These are phyloP conservation scores for Triplophysa yarkandensis DNA, from an alignment of 2,797 vertebrate genomes.

Conservation along the genomic window DNA sequence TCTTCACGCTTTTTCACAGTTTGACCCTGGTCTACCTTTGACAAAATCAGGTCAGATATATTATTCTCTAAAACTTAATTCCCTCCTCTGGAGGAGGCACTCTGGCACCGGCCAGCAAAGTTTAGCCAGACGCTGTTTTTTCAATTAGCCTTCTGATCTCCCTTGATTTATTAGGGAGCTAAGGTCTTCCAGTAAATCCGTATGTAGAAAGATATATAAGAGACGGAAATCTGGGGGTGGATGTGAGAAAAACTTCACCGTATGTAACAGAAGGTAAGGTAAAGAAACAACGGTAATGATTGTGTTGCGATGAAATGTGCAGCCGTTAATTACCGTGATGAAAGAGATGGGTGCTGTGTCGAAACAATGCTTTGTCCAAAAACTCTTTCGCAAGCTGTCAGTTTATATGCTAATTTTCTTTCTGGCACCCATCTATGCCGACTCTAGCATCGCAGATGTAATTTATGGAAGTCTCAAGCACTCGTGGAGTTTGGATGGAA, in stretches of 20 bases:
- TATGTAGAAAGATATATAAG: conserved; percentile 3
- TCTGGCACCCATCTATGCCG: conserved; percentile 16
- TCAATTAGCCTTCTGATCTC: conserved; percentile 54
- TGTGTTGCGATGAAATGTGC: conserved; percentile 39
- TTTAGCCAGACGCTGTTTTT: conserved; percentile 36
- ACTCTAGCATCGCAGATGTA: conserved; percentile 19
- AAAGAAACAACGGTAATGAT: conserved; percentile 49
- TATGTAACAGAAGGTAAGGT: conserved; percentile 15
- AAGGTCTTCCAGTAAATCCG: conserved; percentile 32
- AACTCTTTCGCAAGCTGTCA: conserved; percentile 41
- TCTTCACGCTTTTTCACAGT: conserved; percentile 29
- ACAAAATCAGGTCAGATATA: conserved; percentile 23
- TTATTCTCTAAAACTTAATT: conserved; percentile 38
- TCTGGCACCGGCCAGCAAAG: conserved; percentile 11
- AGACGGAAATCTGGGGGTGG: conserved; percentile 5
- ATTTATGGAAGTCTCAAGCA: conserved; percentile 34
- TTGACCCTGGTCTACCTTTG: conserved; percentile 45
- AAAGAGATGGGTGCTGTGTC: conserved; percentile 38
- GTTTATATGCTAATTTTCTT: conserved; percentile 43
- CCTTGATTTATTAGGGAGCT: conserved; percentile 38
- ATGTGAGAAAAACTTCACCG: conserved; percentile 8
- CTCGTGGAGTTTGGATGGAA: background rate
- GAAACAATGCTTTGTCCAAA: conserved; percentile 37
- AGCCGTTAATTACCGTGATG: conserved; percentile 45
- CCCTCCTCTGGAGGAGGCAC: conserved; percentile 23